phyloP scores from a whole-genome alignment of 2,888 invertebrate species.

The Noctuana brunneofusca region DNA sequence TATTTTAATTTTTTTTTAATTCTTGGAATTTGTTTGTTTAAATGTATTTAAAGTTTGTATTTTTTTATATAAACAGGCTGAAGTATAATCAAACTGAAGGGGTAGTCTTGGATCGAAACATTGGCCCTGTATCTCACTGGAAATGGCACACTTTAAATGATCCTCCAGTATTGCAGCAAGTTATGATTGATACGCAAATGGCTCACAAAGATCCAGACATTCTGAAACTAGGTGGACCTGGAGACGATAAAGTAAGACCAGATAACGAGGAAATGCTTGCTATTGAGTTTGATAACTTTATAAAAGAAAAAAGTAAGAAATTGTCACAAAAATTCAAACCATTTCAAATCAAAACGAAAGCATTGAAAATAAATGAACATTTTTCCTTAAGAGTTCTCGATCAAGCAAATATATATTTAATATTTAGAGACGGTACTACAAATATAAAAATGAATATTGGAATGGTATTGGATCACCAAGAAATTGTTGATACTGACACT shows the following conservation, averaged over 20 bases:
- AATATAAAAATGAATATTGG: slow-evolving; percentile 71
- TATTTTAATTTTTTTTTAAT: slow-evolving; percentile 35
- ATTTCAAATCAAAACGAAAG: slow-evolving; percentile 76
- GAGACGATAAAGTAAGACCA: slow-evolving; percentile 45
- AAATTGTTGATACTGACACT: slow-evolving; percentile 68
- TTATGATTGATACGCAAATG: slow-evolving; percentile 75
- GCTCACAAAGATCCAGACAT: slow-evolving; percentile 67
- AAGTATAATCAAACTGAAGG: slow-evolving; percentile 79
- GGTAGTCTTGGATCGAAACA: slow-evolving; percentile 63
- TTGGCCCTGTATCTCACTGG: slow-evolving; percentile 74
- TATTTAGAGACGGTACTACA: slow-evolving; percentile 66
- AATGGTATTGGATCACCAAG: slow-evolving; percentile 79
- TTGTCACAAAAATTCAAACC: slow-evolving; percentile 67
- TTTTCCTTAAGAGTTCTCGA: slow-evolving; percentile 71
- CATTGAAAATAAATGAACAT: slow-evolving; percentile 72
- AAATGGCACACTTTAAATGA: slow-evolving; percentile 77
- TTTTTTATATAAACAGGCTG: slow-evolving; percentile 48
- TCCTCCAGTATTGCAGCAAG: slow-evolving; percentile 71
- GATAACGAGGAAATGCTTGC: slow-evolving; percentile 74
- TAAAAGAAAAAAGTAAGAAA: slow-evolving; percentile 72
- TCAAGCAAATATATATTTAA: slow-evolving; percentile 68
- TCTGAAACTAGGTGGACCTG: slow-evolving; percentile 52
- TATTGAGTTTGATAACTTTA: slow-evolving; percentile 73
- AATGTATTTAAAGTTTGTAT: neutral
- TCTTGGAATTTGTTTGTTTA: neutral